phyloP scores from a whole-genome alignment of 2,797 vertebrate species.

The Parambassis ranga region DNA sequence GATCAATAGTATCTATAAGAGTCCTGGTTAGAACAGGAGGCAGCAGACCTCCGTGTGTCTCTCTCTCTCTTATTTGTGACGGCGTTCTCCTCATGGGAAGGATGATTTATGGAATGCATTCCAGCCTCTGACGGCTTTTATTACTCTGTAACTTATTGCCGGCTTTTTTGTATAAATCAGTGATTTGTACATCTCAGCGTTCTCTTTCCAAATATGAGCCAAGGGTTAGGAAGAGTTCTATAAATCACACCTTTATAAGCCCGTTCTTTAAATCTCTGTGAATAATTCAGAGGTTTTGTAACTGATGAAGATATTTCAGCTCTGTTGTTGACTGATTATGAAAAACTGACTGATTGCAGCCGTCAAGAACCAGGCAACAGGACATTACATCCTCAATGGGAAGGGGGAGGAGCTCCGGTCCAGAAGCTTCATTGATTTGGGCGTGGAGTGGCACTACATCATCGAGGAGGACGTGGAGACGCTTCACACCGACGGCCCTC shows the following conservation, averaged over 20 bases:
- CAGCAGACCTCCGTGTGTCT: no score
- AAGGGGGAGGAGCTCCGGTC: conserved; percentile 90
- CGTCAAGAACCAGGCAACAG: conserved; percentile 97
- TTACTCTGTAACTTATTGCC: no score
- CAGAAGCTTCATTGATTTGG: conserved; percentile 91
- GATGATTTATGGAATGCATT: no score
- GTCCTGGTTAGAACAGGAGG: no score
- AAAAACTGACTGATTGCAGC: conserved; percentile 80
- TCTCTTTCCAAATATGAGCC: not conserved
- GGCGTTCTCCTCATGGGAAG: no score
- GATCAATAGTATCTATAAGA: no score
- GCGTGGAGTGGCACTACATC: conserved; percentile 95
- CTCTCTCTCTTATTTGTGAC: no score
- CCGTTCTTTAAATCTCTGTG: not conserved
- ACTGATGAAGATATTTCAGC: not conserved
- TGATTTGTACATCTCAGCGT: not conserved
- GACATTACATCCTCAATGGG: conserved; percentile 95
- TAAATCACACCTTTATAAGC: not conserved
- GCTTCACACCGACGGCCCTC: conserved; percentile 91
- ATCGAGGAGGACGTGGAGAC: conserved; percentile 89
- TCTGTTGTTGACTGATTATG: conserved; percentile 16
- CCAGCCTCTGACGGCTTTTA: not conserved
- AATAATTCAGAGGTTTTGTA: not conserved
- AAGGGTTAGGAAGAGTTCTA: not conserved
- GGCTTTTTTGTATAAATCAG: not conserved